A percentile compares a stretch with the other conserved stretches of the same genome.
These are phyloP conservation scores for Cirrhinus molitorella DNA, from an alignment of 2,797 vertebrate genomes.

Conservation along the genomic window DNA sequence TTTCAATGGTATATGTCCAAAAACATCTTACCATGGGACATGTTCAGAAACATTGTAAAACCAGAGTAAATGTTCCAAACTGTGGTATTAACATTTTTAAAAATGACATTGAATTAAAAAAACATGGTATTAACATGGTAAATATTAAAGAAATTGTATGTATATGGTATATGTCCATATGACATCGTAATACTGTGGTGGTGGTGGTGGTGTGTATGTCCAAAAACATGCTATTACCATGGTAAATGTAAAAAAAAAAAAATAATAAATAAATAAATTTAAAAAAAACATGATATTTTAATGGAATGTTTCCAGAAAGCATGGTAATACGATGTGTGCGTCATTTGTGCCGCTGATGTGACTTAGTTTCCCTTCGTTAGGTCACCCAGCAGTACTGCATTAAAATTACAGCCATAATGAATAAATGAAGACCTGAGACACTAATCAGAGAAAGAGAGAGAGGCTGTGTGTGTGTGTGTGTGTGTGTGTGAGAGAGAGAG, in stretches of 20 bases:
- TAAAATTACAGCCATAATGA: slow-evolving; percentile 79
- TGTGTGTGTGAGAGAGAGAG: not conserved
- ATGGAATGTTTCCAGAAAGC: not conserved
- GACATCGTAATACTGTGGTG: not conserved
- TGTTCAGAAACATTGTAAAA: not conserved
- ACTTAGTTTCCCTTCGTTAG: slow-evolving; percentile 66
- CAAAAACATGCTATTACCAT: not conserved
- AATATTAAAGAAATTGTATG: no score
- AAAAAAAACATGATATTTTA: not conserved
- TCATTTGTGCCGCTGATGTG: slow-evolving; percentile 5
- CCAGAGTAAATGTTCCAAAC: no score
- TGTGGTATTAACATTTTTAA: no score
- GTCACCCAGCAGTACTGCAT: slow-evolving; percentile 75
- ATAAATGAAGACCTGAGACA: slow-evolving; percentile 77
- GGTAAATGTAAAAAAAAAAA: no score
- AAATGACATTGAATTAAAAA: no score
- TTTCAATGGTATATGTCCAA: not conserved
- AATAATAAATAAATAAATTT: no score
- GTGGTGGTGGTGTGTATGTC: no score
- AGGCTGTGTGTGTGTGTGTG: no score
- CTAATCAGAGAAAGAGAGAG: slow-evolving; percentile 64
- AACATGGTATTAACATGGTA: no score
- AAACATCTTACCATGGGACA: not conserved
- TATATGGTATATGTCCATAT: no score
- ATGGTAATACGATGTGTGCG: not conserved